Base-by-base conservation (phyloP, 2,888 invertebrate genomes). In the Lymantria monacha region DNA sequence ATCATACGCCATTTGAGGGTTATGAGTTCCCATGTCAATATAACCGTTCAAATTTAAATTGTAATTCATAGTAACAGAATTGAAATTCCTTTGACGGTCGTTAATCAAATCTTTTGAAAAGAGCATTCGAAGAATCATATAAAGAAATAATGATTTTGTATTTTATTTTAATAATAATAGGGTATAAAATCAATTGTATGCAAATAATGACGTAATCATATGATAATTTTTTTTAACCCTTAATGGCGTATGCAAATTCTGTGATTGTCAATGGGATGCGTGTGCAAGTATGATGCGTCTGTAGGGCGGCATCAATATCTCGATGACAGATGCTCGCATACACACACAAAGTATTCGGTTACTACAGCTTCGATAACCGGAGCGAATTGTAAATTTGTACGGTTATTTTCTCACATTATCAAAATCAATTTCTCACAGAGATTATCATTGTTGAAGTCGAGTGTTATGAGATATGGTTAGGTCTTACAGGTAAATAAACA, bases 221-320 rank as follows among this genome's bases (percentile, higher is more conserved):
- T 78, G 76, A 71, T 74, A 78, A 79, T 81, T 79, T 76, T n/a
- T 76, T 78, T 76, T 76, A 84, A 82, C 83, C 86, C 83, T n/a
- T 79, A 87, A 87, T 81, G 79, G 82, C 72, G 75, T 90, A 90
- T 90, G 90, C 84, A 87, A 88, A 89, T 89, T 79, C 71, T 62
- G 44, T 59, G 65, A 70, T 73, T 73, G 72, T 72, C 66, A 64
- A 69, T 67, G 61, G 59, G 66, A 61, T 70, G 65, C 74, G 74
- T 68, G 65, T 70, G 73, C 72, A 70, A 70, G 63, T 60, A 63
- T 60, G 62, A 58, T 66, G 58, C 66, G 61, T 70, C 72, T 53
- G 13, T 66, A 73, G 85, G 87, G 87, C 82, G 73, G 74, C 73
- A 66, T 85, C 85, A 84, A 83, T 83, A 81, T 72, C 70, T 69